Evolutionary conservation across 2,797 vertebrate genomes (phyloP), one percentile per base, ranked within the genome.

Genomic region (Anableps anableps): DNA sequence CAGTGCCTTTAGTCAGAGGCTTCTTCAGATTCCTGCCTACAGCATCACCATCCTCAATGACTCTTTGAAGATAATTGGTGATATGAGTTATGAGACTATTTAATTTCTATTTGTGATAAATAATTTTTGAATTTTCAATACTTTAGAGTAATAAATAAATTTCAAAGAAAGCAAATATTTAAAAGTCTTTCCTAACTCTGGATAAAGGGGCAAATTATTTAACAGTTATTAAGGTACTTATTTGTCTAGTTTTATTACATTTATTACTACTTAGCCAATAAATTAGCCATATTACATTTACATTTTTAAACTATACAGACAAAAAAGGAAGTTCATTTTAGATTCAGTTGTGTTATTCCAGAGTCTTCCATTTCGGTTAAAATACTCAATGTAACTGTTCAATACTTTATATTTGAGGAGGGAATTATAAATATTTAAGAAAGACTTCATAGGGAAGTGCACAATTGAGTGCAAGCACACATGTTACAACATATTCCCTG

Each of bases 341-440:
- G 68, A 71, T 71, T n/a, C 41, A 29, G 13, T 45, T 70, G 66
- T 70, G 13, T n/a, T 47, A n/a, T 47, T 71, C 26, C 16, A 29
- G 14, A 71, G 14, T 45, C 43, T n/a, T 47, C 16, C 14, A 13
- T 71, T 45, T 71, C 26, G 5, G 41, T 71, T 71, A 29, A 71
- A 70, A 29, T 71, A 47, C 68, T 26, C 64, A 38, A 23, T 41
- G 36, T 71, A 47, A 71, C 26, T 47, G 26, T 71, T 71, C 68
- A 71, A 71, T 71, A 17, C 68, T 71, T 71, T 71, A 71, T 47
- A 47, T 71, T 29, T 47, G 41, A 47, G 23, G 14, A 29, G 68
- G 41, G 68, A 45, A 45, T 47, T 71, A 71, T 71, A 71, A 71
- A 71, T 71, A 71, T 71, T 71, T 71, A 47, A 71, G 68, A 71